Percentiles rank a stretch among this genome's conserved stretches.
These are phyloP conservation scores for Sarcophaga caerulescens DNA, from an alignment of 2,888 invertebrate genomes.

Conservation along the genomic window DNA sequence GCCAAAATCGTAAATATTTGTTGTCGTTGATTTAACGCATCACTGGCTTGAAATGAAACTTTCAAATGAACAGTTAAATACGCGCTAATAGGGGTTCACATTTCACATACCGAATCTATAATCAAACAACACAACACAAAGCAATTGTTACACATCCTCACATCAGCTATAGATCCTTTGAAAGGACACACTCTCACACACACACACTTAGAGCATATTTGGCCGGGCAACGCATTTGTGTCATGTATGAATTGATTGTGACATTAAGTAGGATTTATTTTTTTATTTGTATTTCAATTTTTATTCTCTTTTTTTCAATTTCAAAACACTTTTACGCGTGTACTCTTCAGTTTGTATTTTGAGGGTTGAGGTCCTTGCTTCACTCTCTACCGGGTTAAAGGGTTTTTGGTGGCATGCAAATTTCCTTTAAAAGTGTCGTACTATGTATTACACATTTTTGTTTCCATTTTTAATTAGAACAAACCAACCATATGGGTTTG, in stretches of 20 bases:
- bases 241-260: slow-evolving; percentile 78
- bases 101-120: slow-evolving; percentile 73
- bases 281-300: slow-evolving; percentile 76
- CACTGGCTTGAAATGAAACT: slow-evolving; percentile 77
- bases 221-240: slow-evolving; percentile 54
- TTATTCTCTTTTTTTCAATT: slow-evolving; percentile 61
- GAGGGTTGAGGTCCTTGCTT: slow-evolving; percentile 51
- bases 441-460: slow-evolving; percentile 21
- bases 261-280: slow-evolving; percentile 80
- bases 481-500: slow-evolving; percentile 57
- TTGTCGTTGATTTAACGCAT: slow-evolving; percentile 78
- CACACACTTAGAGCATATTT: not conserved
- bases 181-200: slow-evolving; percentile 32
- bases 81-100: slow-evolving; percentile 80
- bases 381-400: slow-evolving; percentile 43
- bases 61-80: slow-evolving; percentile 80
- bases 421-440: slow-evolving; percentile 53
- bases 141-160: not conserved
- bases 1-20: slow-evolving; percentile 53
- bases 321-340: slow-evolving; percentile 66
- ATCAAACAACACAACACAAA: slow-evolving; percentile 11
- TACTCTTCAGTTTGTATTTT: not conserved
- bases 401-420: slow-evolving; percentile 56
- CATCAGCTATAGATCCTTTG: slow-evolving; percentile 47
- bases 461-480: slow-evolving; percentile 58